These are phyloP conservation scores for Leptinotarsa lineolata DNA, from an alignment of 1,140 invertebrate species.

Conservation along the genomic window DNA sequence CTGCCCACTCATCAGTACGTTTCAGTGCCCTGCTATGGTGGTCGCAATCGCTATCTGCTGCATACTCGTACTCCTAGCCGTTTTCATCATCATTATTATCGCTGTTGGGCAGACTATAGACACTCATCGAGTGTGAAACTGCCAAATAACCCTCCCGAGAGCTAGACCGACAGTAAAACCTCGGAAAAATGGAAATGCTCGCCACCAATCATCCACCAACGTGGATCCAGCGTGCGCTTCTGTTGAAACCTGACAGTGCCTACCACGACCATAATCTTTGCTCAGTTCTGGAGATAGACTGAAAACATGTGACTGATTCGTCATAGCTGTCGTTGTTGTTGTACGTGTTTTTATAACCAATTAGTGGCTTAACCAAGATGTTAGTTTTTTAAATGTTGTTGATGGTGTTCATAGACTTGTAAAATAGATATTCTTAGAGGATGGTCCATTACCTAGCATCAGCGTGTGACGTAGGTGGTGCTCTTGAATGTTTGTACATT, in stretches of 20 bases:
- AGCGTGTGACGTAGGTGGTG: conserved; percentile 39
- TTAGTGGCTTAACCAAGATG: conserved; percentile 18
- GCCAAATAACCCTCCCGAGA: not conserved
- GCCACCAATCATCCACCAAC: not conserved
- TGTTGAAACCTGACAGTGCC: conserved; percentile 18
- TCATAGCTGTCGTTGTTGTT: conserved; percentile 14
- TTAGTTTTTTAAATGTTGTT: conserved; percentile 26
- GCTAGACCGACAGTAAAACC: not conserved
- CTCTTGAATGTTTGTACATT: conserved; percentile 46
- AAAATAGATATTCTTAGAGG: not conserved
- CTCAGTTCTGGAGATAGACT: not conserved
- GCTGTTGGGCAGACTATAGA: conserved; percentile 73
- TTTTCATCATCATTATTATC: conserved; percentile 79
- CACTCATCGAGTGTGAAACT: conserved; percentile 37
- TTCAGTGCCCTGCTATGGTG: conserved; percentile 59
- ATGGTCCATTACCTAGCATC: conserved; percentile 10
- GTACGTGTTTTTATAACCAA: conserved; percentile 12
- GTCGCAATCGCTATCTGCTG: conserved; percentile 79
- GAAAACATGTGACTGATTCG: conserved; percentile 21
- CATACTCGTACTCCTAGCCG: conserved; percentile 73
- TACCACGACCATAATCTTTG: not conserved
- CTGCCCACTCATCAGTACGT: conserved; percentile 13
- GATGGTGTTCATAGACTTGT: conserved; percentile 17
- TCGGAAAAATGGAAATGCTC: not conserved
- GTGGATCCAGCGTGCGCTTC: not conserved